These are phyloP conservation scores for Harlomillsia oculata DNA, from an alignment of 1,140 invertebrate genomes.

Conservation along the genomic window DNA sequence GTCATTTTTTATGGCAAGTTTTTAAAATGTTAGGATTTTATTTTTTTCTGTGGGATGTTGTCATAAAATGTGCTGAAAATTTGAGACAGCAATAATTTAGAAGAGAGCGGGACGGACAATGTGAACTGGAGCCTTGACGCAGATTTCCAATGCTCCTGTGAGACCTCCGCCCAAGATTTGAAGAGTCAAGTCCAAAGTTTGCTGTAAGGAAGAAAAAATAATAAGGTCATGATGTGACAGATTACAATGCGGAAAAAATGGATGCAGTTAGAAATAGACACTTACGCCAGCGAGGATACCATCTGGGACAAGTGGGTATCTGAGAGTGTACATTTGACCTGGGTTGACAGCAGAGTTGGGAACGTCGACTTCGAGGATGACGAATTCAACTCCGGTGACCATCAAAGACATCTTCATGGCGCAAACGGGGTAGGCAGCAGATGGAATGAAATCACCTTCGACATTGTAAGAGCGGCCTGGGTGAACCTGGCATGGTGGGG, in stretches of 20 bases:
- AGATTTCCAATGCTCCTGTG: not conserved
- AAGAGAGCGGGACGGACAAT: not conserved
- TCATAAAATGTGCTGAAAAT: not conserved
- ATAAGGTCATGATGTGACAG: not conserved
- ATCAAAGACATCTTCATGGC: not conserved
- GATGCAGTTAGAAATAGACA: not conserved
- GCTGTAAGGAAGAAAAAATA: not conserved
- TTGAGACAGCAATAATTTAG: not conserved
- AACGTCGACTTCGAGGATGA: not conserved
- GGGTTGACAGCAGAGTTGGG: not conserved
- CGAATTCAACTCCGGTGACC: not conserved
- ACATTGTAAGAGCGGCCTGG: not conserved
- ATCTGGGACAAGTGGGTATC: not conserved
- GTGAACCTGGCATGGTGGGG: not conserved
- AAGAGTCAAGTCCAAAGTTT: not conserved
- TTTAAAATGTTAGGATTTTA: not conserved
- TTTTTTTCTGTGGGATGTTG: not conserved
- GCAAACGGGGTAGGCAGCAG: not conserved
- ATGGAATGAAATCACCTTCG: not conserved
- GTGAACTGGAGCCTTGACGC: not conserved
- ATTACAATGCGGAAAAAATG: not conserved
- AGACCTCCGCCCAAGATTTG: not conserved
- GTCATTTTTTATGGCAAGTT: not conserved
- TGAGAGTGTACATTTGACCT: not conserved
- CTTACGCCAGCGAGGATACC: not conserved